Evolutionary conservation across 2,888 invertebrate species (phyloP), one percentile per base, ranked within the genome.

Genomic region (Caenorhabditis zanzibari): DNA sequence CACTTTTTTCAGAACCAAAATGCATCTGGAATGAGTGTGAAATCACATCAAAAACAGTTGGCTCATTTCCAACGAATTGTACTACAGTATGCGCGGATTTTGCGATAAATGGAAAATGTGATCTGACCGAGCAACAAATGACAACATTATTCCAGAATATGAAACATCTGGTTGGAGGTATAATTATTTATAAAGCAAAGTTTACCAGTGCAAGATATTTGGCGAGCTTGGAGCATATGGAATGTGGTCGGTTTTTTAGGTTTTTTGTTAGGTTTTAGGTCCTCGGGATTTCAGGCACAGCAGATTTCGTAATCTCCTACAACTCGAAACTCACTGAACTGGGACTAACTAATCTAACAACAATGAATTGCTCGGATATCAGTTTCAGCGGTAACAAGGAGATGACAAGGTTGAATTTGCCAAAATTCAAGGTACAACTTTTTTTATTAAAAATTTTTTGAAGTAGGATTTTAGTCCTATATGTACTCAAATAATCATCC

Each of bases 131-230:
- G 35, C 32, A 49, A 0, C 32, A 66, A 28, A 14, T 66, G 35
- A 32, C 32, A 0, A 26, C 32, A 0, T 10, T 19, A 6, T 66
- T 66, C 35, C 19, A 22, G n/a, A 66, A 66, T 14, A 32, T 66
- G 66, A 66, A 66, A 16, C 66, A 66, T 52, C 19, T 66, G 12
- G 24, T 66, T 16, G 66, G 66, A 32, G 44, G 49, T 32, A 14
- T 66, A 22, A 12, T 35, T 12, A 26, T 66, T 1, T 10, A 10
- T 5, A 19, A 1, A 5, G 19, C 49, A 49, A 35, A 66, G 14
- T 35, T 28, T 7, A 49, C 66, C 19, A 66, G 66, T 22, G 19
- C n/a, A 9, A 66, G 35, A 35, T 66, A 49, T 35, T 22, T 66
- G 22, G 32, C 35, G 0, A 12, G n/a, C 10, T 52, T 66, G 49